Evolutionary conservation across 2,113 vertebrate species (phyloP).

Genomic region (Sakesphorus luctuosus): DNA sequence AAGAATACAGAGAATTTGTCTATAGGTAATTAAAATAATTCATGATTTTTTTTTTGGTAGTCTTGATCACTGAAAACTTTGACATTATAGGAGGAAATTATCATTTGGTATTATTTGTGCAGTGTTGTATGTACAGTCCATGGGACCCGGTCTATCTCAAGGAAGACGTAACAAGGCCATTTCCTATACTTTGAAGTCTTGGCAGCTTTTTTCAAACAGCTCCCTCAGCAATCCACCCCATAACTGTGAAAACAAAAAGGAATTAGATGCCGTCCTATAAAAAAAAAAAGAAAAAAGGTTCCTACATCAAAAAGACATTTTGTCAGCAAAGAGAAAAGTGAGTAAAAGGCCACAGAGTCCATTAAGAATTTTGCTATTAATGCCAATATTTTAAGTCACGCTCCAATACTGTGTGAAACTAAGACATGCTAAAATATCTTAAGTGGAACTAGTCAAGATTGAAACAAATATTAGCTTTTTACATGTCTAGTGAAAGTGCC

Average conservation of each 20-base stretch:
- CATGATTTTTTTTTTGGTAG: not conserved
- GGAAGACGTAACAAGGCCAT: not conserved
- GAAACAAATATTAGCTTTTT: not conserved
- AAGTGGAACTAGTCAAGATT: not conserved
- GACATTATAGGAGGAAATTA: not conserved
- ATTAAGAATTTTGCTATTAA: not conserved
- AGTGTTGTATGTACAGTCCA: fast-evolving
- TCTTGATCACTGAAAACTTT: not conserved
- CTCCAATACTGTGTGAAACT: not conserved
- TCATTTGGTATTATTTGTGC: not conserved
- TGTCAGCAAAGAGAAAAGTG: not conserved
- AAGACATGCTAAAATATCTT: not conserved
- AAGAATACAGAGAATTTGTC: not conserved
- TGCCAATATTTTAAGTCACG: not conserved
- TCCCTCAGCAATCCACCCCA: not conserved
- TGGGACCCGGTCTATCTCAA: not conserved
- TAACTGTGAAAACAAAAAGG: not conserved
- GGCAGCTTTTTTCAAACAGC: not conserved
- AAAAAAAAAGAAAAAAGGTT: not conserved
- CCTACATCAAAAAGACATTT: not conserved
- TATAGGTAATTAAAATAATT: not conserved
- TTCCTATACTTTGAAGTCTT: not conserved
- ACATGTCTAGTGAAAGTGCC: not conserved
- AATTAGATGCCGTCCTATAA: not conserved
- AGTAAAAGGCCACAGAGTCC: not conserved